Evolutionary conservation across 2,113 vertebrate species (phyloP).

Genomic region (Chrysemys picta): DNA sequence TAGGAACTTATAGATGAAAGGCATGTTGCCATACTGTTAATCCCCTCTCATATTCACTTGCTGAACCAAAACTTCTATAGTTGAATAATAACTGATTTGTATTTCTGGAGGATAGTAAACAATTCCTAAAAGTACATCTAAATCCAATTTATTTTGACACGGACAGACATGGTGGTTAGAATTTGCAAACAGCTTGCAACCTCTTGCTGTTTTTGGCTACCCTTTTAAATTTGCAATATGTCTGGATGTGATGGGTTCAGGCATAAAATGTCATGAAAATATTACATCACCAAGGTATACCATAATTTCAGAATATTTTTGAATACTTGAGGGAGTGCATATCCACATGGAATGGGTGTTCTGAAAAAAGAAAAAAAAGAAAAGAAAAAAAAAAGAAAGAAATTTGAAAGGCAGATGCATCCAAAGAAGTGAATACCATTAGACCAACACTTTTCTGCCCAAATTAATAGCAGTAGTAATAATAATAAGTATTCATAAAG

Average conservation of each 20-base stretch:
- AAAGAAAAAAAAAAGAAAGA: not conserved
- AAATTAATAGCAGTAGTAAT: not conserved
- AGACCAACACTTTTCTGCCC: not conserved
- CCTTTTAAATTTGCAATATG: not conserved
- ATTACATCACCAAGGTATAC: not conserved
- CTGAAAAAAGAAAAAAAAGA: not conserved
- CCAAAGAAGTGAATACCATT: not conserved
- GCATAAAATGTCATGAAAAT: not conserved
- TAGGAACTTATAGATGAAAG: not conserved
- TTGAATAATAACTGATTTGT: not conserved
- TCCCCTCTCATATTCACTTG: not conserved
- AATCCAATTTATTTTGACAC: not conserved
- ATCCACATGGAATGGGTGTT: not conserved
- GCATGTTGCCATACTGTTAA: not conserved
- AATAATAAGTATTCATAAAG: not conserved
- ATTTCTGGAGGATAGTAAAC: not conserved
- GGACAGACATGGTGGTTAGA: not conserved
- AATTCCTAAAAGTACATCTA: not conserved
- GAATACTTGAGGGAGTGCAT: not conserved
- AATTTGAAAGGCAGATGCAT: not conserved
- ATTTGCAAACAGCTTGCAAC: not conserved
- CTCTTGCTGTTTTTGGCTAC: not conserved
- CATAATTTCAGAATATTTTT: not conserved
- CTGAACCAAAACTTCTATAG: not conserved
- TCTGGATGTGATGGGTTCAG: rapidly evolving